A percentile compares a stretch with the other conserved stretches of the same genome.
These are phyloP conservation scores for Lontra canadensis DNA, from an alignment of 2,113 vertebrate species.

Conservation along the genomic window DNA sequence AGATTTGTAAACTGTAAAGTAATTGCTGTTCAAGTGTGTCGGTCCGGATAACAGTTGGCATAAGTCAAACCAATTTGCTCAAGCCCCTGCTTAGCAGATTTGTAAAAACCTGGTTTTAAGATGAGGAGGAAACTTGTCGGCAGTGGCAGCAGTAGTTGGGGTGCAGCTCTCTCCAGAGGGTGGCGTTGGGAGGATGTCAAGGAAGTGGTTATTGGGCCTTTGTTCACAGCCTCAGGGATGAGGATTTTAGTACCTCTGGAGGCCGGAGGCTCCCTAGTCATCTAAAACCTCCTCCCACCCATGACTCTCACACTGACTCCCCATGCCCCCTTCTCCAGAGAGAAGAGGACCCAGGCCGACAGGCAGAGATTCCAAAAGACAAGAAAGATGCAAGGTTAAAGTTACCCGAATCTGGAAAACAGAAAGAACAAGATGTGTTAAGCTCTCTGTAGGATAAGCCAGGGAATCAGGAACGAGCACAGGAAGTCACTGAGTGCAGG, in stretches of 20 bases:
- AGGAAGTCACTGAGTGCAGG: not conserved
- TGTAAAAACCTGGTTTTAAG: not conserved
- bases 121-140: not conserved
- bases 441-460: not conserved
- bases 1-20: not conserved
- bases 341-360: not conserved
- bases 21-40: not conserved
- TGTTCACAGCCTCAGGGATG: not conserved
- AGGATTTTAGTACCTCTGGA: not conserved
- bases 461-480: not conserved
- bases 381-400: not conserved
- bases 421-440: not conserved
- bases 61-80: not conserved
- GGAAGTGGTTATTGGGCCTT: not conserved
- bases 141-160: not conserved
- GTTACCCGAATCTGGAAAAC: not conserved
- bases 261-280: no score
- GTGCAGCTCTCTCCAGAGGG: not conserved
- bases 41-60: not conserved
- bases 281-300: not conserved
- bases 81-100: not conserved
- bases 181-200: not conserved
- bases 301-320: not conserved
- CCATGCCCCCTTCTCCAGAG: not conserved
- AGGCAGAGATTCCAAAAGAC: not conserved